Percentiles rank a stretch among this genome's conserved stretches.
These are phyloP conservation scores for Therioaphis trifolii DNA, from an alignment of 2,888 invertebrate genomes.

Conservation along the genomic window DNA sequence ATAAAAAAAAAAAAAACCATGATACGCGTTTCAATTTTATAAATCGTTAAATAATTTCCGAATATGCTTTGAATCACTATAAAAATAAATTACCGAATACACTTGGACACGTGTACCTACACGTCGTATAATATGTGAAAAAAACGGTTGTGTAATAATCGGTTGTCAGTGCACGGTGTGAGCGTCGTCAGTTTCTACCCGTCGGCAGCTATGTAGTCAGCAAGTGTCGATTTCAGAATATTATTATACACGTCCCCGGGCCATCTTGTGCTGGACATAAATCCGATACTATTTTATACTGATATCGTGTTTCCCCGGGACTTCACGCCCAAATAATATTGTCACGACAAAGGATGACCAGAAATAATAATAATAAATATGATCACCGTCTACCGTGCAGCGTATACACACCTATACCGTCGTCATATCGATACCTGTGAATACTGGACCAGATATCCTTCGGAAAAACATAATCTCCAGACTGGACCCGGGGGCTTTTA, in stretches of 20 bases:
- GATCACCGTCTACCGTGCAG: background rate
- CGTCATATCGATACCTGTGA: background rate
- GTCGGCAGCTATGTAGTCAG: background rate
- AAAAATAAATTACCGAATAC: too few species aligned
- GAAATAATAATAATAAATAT: slow-evolving; percentile 40
- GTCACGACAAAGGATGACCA: slow-evolving; percentile 34
- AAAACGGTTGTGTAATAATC: slow-evolving; percentile 20
- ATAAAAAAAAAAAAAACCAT: too few species aligned
- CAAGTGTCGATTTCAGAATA: slow-evolving; percentile 48
- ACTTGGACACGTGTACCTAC: background rate
- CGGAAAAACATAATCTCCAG: background rate
- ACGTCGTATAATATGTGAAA: background rate
- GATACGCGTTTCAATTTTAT: too few species aligned
- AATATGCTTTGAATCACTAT: too few species aligned
- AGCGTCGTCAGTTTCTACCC: background rate
- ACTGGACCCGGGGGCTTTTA: background rate
- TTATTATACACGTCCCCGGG: slow-evolving; percentile 36
- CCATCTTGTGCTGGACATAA: slow-evolving; percentile 37
- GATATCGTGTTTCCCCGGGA: slow-evolving; percentile 51
- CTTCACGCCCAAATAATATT: background rate
- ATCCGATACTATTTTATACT: slow-evolving; percentile 50
- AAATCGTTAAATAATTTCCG: too few species aligned
- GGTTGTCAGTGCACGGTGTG: background rate
- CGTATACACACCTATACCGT: background rate
- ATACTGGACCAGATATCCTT: background rate